phyloP scores from a whole-genome alignment of 2,888 invertebrate genomes.

The Volucella bombylans region DNA sequence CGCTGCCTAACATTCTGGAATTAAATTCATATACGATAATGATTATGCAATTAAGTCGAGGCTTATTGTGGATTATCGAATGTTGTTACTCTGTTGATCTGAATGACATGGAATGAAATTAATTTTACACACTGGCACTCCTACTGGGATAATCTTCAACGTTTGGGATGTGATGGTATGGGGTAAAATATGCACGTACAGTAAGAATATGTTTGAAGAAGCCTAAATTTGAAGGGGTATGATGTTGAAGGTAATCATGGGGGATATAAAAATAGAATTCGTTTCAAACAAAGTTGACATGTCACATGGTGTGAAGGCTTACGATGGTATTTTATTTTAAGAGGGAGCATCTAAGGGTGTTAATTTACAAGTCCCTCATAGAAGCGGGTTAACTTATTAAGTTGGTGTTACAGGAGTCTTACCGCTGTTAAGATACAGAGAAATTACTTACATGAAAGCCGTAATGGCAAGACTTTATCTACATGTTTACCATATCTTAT shows the following conservation, averaged over 20 bases:
- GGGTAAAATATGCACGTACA: constrained; percentile 6
- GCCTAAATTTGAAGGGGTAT: not conserved
- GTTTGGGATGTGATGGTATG: constrained; percentile 13
- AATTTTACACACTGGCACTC: constrained; percentile 56
- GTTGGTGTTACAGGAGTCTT: no score
- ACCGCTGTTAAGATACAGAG: no score
- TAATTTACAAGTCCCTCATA: no score
- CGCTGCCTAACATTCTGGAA: not conserved
- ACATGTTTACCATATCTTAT: no score
- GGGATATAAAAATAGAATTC: constrained; percentile 33
- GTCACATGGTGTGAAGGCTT: no score
- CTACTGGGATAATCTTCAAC: constrained; percentile 31
- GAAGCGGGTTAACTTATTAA: no score
- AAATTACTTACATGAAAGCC: no score
- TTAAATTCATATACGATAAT: constrained; percentile 47
- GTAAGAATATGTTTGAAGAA: not conserved
- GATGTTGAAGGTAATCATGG: constrained; percentile 29
- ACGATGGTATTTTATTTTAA: no score
- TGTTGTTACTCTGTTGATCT: constrained; percentile 41
- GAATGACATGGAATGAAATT: constrained; percentile 48
- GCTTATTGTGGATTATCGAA: constrained; percentile 56
- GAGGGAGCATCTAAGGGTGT: no score
- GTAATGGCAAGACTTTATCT: no score
- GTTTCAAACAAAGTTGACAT: constrained; percentile 39
- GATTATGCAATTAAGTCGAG: constrained; percentile 53